phyloP scores from a whole-genome alignment of 2,113 vertebrate genomes.

The Ivindomyrus marchei region DNA sequence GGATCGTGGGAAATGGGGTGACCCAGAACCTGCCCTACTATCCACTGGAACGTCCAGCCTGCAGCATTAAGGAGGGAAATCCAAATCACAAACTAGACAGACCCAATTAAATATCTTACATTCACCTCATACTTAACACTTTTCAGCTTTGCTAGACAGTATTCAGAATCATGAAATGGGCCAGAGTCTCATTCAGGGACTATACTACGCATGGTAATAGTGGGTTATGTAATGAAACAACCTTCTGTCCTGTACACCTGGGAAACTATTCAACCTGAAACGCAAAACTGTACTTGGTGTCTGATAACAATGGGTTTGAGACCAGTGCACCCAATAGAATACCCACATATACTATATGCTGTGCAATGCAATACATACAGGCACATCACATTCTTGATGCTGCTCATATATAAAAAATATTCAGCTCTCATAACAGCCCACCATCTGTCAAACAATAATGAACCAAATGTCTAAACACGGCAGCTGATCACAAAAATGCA shows the following conservation, averaged over 20 bases:
- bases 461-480: background rate
- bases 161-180: background rate
- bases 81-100: background rate
- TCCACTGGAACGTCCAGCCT: constrained; percentile 73
- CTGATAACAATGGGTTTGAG: background rate
- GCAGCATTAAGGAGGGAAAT: background rate
- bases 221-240: background rate
- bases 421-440: background rate
- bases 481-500: background rate
- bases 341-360: background rate
- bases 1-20: constrained; percentile 59
- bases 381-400: background rate
- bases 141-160: background rate
- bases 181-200: background rate
- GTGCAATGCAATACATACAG: background rate
- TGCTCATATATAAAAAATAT: background rate
- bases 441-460: background rate
- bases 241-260: background rate
- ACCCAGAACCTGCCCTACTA: constrained; percentile 51
- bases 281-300: background rate
- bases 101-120: background rate
- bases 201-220: background rate
- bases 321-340: background rate
- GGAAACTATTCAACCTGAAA: background rate
- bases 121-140: background rate